Evolutionary conservation across 2,797 vertebrate genomes (phyloP).

Genomic region (Schizopygopsis pylzovi): DNA sequence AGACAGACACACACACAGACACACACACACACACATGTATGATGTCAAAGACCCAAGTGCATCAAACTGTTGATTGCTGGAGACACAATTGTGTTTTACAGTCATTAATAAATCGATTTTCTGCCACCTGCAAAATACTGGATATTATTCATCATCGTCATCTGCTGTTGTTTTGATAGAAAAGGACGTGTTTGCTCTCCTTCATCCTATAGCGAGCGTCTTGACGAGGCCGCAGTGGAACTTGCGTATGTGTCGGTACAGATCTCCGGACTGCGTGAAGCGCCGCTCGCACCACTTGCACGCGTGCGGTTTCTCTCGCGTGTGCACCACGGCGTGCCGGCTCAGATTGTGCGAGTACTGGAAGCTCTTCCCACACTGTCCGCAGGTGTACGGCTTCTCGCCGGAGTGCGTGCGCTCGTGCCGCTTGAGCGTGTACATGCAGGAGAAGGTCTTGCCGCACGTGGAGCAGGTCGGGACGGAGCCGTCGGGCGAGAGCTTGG

Average conservation of each 20-base stretch:
- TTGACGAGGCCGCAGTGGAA: constrained; percentile 97
- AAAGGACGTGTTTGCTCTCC: background rate
- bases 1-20: too few relatives aligned
- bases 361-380: constrained; percentile 97
- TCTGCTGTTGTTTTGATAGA: background rate
- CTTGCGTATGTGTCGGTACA: constrained; percentile 98
- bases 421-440: constrained; percentile 95
- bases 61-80: constrained; percentile 9
- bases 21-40: background rate
- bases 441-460: constrained; percentile 98
- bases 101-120: background rate
- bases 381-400: constrained; percentile 98
- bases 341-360: constrained; percentile 99
- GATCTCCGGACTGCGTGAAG: constrained; percentile 97
- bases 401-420: constrained; percentile 98
- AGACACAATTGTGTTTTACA: background rate
- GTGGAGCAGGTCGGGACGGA: constrained; percentile 92
- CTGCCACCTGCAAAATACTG: constrained; percentile 45
- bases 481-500: constrained; percentile 88
- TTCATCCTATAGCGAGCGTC: constrained; percentile 82
- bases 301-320: constrained; percentile 95
- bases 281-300: constrained; percentile 98
- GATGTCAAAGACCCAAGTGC: constrained; percentile 42
- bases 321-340: constrained; percentile 97
- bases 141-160: background rate